Percentiles rank a stretch among this genome's conserved stretches.
Evolutionary conservation across 1,140 invertebrate species (phyloP).

Genomic region (Trichomalopsis sarcophagae): DNA sequence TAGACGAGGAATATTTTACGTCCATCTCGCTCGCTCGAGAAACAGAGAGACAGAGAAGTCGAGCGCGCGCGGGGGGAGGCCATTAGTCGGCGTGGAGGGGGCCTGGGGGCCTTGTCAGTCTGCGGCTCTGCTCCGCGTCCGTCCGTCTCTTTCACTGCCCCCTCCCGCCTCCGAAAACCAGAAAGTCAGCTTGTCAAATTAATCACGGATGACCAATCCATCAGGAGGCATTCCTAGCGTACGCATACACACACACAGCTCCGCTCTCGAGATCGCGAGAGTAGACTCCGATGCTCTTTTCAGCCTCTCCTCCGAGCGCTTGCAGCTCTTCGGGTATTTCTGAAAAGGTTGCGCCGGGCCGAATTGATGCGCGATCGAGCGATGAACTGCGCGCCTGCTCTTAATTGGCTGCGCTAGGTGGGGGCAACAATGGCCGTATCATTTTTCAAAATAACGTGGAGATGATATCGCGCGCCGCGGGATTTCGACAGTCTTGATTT

Average conservation of each 20-base stretch:
- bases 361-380: too few species aligned
- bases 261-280: slow-evolving; percentile 37
- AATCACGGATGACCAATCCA: slow-evolving; percentile 77
- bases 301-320: not conserved
- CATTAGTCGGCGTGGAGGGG: slow-evolving; percentile 51
- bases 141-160: slow-evolving; percentile 23
- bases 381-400: too few species aligned
- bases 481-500: too few species aligned
- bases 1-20: slow-evolving; percentile 36
- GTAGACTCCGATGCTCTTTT: not conserved
- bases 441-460: too few species aligned
- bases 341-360: not conserved
- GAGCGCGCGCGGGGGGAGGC: slow-evolving; percentile 7
- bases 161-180: slow-evolving; percentile 69
- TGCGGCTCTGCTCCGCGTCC: slow-evolving; percentile 16
- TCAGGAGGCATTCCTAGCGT: slow-evolving; percentile 74
- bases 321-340: slow-evolving; percentile 8
- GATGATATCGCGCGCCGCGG: too few species aligned
- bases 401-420: too few species aligned
- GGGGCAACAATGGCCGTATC: too few species aligned
- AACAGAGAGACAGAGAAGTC: not conserved
- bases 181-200: slow-evolving; percentile 77
- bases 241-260: not conserved
- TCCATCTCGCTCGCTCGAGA: slow-evolving; percentile 14
- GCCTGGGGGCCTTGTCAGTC: slow-evolving; percentile 69